phyloP scores from a whole-genome alignment of 2,113 vertebrate species.

The Tyto alba region DNA sequence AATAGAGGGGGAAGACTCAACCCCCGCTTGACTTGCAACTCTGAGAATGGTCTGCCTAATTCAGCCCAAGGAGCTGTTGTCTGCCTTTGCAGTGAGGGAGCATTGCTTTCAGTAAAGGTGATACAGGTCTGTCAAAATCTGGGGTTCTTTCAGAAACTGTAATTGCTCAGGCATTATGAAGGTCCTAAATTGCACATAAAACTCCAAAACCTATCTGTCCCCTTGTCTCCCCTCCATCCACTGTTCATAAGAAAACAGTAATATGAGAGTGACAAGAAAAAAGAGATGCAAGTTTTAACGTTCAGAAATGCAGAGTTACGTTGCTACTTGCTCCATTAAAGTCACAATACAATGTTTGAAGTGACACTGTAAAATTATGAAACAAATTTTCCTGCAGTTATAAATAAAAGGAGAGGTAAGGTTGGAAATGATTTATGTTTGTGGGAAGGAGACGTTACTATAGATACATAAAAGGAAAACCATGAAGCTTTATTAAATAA shows the following conservation, averaged over 20 bases:
- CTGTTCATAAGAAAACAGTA: neutral
- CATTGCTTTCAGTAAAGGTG: neutral
- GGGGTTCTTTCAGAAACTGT: neutral
- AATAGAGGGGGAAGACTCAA: neutral
- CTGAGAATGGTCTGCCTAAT: neutral
- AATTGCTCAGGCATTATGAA: neutral
- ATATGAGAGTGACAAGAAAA: neutral
- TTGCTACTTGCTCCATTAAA: neutral
- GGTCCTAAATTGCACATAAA: neutral
- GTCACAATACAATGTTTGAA: neutral
- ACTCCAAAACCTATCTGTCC: neutral
- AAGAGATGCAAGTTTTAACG: rapidly evolving
- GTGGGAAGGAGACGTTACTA: neutral
- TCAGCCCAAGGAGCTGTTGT: neutral
- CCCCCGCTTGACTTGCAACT: neutral
- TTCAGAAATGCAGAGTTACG: neutral
- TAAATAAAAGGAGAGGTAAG: neutral
- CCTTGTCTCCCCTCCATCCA: neutral
- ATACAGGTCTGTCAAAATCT: neutral
- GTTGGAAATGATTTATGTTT: neutral
- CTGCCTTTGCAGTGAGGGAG: neutral
- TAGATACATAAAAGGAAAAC: neutral
- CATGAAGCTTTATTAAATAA: neutral
- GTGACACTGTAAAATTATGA: neutral
- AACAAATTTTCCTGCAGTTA: neutral